Base-by-base conservation (phyloP, 2,113 vertebrate species). In the Tamias sibiricus region DNA sequence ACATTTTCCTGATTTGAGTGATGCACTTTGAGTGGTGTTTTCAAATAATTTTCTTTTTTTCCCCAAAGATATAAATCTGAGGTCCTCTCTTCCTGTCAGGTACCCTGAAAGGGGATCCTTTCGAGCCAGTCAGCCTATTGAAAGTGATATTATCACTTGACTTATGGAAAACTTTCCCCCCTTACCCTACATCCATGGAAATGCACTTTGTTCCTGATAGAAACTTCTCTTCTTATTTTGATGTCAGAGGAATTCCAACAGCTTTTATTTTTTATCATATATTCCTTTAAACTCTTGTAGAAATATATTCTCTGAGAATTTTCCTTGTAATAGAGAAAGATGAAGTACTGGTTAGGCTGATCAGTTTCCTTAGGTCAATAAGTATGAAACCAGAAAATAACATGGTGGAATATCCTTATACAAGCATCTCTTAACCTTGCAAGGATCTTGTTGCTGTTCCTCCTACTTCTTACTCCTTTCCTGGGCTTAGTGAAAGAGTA, bases 41-140 rank as follows among this genome's bases (percentile, higher is more conserved):
- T 49, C 47, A 68, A 35, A 83, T 66, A 57, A 72, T 86, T 71
- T 91, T 94, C 37, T 92, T 47, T 81, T 82, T 42, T 95, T 94
- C 82, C 32, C 26, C 59, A 66, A 68, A 12, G 12, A 24, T 64
- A 24, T 42, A 42, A 64, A 57, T 76, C 64, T 75, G 75, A 40
- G 40, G 7, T 68, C 6, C 11, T 83, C 26, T 69, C 26, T 57
- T 68, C 75, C 77, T 91, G 47, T 20, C 40, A 94, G 32, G 14
- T 9, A 85, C 32, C 9, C 52, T 64, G n/a, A 59, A 90, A 66
- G 49, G 66, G 74, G 20, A 81, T 75, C 28, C 14, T 85, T 72
- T 92, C 54, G 86, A 69, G 52, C 9, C 30, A 47, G 62, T 13
- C 26, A 77, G 24, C 14, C n/a, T 74, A 24, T 22, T 81, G 69